Base-by-base conservation (phyloP, 2,113 vertebrate genomes). In the Silurus asotus region DNA sequence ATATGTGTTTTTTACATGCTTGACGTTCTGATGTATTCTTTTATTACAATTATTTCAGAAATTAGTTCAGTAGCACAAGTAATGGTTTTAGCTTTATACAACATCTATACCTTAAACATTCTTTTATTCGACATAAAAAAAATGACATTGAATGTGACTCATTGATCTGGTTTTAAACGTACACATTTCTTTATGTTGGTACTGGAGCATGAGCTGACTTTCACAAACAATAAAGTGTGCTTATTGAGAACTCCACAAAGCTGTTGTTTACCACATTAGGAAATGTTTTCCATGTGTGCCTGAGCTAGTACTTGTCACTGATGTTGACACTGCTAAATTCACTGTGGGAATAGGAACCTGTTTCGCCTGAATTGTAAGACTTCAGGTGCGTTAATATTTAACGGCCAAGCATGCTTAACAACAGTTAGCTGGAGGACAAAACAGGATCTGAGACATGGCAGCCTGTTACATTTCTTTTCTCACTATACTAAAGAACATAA, bases 301-400 rank as follows among this genome's bases (percentile, higher is more conserved):
- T 81, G 45, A 49, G 14, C 59, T 49, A 0, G 45, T 51, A 48
- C 58, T 23, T 81, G 56, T 48, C 79, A 76, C 4, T 37, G 11
- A 8, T 80, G 53, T 5, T 79, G 53, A 45, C 79, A 48, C 17
- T 25, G 19, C 20, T 17, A 69, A 58, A 45, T 58, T 49, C 3
- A 67, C 49, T 64, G 8, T 90, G 92, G 90, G 91, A 91, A 85
- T 23, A 10, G 62, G 48, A 93, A 56, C 92, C 1, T 45, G 93
- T 90, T 88, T 0, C 69, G 89, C 93, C 7, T 45, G 45, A 28
- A 19, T 88, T 92, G 92, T 89, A 5, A 2, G 6, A 28, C 64
- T 5, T 17, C 23, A 4, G 64, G 6, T 51, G 5, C n/a, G 55
- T 77, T 70, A 56, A 77, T 88, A 56, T 87, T 58, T 64, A 80